phyloP scores from a whole-genome alignment of 1,140 invertebrate species.

The Coptotermes formosanus region DNA sequence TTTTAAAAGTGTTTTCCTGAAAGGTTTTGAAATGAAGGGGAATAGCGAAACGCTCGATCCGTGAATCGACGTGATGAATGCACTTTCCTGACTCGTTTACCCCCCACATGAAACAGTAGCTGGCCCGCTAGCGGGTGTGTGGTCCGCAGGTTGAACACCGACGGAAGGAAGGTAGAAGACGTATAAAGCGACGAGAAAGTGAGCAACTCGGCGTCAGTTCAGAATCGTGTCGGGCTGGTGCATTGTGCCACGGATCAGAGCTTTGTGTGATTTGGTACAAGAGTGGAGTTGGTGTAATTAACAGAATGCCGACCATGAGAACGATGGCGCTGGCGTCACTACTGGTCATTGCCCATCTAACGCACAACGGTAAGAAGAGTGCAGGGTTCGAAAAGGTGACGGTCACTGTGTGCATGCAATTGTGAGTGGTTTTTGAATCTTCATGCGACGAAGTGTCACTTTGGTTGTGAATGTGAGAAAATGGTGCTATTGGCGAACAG shows the following conservation, averaged over 20 bases:
- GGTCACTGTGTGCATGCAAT: neutral
- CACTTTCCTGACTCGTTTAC: no score
- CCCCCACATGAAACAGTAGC: no score
- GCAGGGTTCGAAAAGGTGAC: neutral
- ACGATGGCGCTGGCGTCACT: neutral
- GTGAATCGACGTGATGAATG: no score
- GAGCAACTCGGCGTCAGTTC: neutral
- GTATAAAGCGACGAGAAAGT: constrained; percentile 6
- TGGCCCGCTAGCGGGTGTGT: neutral
- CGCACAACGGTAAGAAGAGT: neutral
- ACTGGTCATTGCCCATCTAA: neutral
- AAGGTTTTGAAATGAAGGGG: no score
- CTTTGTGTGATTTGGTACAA: neutral
- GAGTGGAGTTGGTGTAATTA: neutral
- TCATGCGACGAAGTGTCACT: no score
- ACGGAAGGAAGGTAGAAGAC: neutral
- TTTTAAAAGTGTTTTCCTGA: no score
- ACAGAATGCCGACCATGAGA: neutral
- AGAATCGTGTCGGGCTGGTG: neutral
- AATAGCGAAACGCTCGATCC: no score
- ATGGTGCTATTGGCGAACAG: no score
- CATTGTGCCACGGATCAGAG: neutral
- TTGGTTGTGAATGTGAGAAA: no score
- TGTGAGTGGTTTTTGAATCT: neutral
- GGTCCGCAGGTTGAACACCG: neutral